Percentiles rank a stretch among this genome's conserved stretches.
These are phyloP conservation scores for Xyliphius kryptos DNA, from an alignment of 2,113 vertebrate genomes.

Conservation along the genomic window DNA sequence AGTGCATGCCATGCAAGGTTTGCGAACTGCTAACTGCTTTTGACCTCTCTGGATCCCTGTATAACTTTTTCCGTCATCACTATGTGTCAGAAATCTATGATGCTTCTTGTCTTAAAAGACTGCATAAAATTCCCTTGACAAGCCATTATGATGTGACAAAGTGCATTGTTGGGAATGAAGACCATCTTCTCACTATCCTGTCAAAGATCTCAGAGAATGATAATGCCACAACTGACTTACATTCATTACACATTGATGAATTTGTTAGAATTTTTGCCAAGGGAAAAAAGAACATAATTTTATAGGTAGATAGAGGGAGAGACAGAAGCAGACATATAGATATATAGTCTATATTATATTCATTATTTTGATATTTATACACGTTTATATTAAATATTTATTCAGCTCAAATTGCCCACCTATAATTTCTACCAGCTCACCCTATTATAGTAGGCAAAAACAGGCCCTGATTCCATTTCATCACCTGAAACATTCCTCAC, in stretches of 20 bases:
- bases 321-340: no score
- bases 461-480: no score
- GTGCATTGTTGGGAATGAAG: conserved; percentile 28
- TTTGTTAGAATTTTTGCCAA: background rate
- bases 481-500: no score
- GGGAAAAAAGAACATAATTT: background rate
- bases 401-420: no score
- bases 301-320: background rate
- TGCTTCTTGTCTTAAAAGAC: conserved; percentile 11
- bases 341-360: no score
- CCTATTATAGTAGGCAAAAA: no score
- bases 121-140: conserved; percentile 15
- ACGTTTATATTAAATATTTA: no score
- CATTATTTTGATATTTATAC: no score
- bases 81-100: conserved; percentile 22
- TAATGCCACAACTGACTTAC: conserved; percentile 4
- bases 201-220: conserved; percentile 23
- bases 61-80: conserved; percentile 27
- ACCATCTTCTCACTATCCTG: conserved; percentile 16
- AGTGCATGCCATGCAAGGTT: conserved; percentile 16
- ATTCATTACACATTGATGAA: background rate
- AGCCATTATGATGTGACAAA: conserved; percentile 32
- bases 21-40: conserved; percentile 31
- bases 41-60: conserved; percentile 18
- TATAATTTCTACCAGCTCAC: no score